Evolutionary conservation across 2,888 invertebrate species (phyloP).

Genomic region (Dimorphilus gyrociliatus): DNA sequence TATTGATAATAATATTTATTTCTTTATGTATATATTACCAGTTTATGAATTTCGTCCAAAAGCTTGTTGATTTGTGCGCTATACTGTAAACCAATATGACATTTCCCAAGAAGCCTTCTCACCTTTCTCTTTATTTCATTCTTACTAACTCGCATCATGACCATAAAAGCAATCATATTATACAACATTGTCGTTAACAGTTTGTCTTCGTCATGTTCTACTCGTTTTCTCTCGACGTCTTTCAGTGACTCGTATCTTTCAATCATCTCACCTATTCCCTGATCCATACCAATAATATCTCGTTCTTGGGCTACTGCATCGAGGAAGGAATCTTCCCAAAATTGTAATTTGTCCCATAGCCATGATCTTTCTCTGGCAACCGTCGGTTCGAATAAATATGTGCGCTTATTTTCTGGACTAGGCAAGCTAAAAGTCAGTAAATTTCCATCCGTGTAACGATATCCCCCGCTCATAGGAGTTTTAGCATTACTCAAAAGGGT

Average conservation of each 20-base stretch:
- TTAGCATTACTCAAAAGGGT: no score
- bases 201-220: slow-evolving; percentile 95
- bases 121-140: slow-evolving; percentile 44
- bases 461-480: slow-evolving; percentile 67
- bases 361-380: slow-evolving; percentile 57
- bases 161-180: slow-evolving; percentile 85
- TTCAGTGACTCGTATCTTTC: slow-evolving; percentile 84
- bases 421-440: slow-evolving; percentile 66
- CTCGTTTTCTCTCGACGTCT: slow-evolving; percentile 56
- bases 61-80: slow-evolving; percentile 93
- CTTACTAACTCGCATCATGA: slow-evolving; percentile 73
- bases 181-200: slow-evolving; percentile 84
- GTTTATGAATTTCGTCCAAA: slow-evolving; percentile 76
- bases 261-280: slow-evolving; percentile 97
- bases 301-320: slow-evolving; percentile 93
- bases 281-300: slow-evolving; percentile 97
- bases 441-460: slow-evolving; percentile 69
- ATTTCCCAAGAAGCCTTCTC: slow-evolving; percentile 85
- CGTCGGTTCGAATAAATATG: slow-evolving; percentile 69
- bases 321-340: slow-evolving; percentile 97
- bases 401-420: slow-evolving; percentile 71
- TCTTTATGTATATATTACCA: slow-evolving; percentile 53
- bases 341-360: slow-evolving; percentile 78
- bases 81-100: slow-evolving; percentile 91
- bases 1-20: neutral